A percentile compares a stretch with the other conserved stretches of the same genome.
phyloP scores from a whole-genome alignment of 2,888 invertebrate genomes.

The Amphiduros pacificus region DNA sequence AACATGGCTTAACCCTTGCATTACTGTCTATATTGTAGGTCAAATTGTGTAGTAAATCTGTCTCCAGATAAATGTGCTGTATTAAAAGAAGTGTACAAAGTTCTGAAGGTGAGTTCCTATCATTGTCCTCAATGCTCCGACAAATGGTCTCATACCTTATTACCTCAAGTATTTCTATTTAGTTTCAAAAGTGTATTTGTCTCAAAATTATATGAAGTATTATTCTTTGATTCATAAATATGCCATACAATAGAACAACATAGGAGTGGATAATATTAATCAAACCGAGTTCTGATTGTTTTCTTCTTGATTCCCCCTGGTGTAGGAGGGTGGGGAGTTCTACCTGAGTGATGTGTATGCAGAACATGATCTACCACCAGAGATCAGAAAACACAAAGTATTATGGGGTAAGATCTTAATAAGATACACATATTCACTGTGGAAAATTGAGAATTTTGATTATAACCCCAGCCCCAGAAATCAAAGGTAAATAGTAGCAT shows the following conservation, averaged over 20 bases:
- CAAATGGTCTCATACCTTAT: no score
- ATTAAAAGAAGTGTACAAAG: slow-evolving; percentile 41
- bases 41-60: slow-evolving; percentile 53
- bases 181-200: background rate
- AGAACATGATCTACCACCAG: slow-evolving; percentile 39
- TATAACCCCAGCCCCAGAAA: background rate
- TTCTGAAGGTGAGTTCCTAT: slow-evolving; percentile 50
- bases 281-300: no score
- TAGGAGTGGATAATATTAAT: no score
- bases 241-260: no score
- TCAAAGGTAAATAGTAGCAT: background rate
- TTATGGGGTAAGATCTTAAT: slow-evolving; percentile 47
- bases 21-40: slow-evolving; percentile 32
- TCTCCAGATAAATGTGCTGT: slow-evolving; percentile 49
- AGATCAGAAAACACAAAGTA: slow-evolving; percentile 41
- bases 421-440: no score
- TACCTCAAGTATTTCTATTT: no score
- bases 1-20: background rate
- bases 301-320: no score
- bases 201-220: background rate
- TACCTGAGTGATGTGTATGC: slow-evolving; percentile 54
- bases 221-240: background rate
- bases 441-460: background rate
- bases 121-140: no score
- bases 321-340: slow-evolving; percentile 50